phyloP scores from a whole-genome alignment of 1,140 invertebrate species.

The Ectropis grisescens region DNA sequence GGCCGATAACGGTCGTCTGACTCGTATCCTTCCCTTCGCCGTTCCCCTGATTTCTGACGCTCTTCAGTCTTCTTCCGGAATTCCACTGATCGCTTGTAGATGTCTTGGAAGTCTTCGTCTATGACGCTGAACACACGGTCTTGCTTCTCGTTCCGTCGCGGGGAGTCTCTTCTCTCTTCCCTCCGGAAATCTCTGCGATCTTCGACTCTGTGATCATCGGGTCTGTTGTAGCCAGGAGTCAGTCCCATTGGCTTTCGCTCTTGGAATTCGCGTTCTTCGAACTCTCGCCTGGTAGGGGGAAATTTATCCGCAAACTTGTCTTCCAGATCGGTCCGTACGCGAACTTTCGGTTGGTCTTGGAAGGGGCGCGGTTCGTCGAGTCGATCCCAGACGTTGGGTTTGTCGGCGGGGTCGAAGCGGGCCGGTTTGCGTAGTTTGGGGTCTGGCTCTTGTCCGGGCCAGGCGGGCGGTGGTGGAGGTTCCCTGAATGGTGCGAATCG shows the following conservation, averaged over 20 bases:
- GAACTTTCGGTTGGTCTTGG: conserved; percentile 8
- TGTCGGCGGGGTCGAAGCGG: background rate
- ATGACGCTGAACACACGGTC: conserved; percentile 18
- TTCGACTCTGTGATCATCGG: background rate
- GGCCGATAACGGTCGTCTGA: conserved; percentile 1
- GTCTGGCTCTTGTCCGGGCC: conserved; percentile 29
- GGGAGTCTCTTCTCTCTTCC: conserved; percentile 17
- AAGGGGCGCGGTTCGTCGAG: background rate
- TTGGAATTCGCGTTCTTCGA: conserved; percentile 5
- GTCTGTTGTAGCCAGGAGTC: conserved; percentile 7
- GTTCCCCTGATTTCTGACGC: conserved; percentile 19
- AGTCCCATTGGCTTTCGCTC: too few relatives aligned
- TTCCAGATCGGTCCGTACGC: conserved; percentile 9
- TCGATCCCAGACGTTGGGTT: background rate
- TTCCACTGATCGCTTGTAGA: conserved; percentile 43
- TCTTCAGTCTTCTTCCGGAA: conserved; percentile 42
- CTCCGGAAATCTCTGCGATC: conserved; percentile 1
- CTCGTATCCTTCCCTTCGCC: too few relatives aligned
- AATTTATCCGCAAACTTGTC: too few relatives aligned
- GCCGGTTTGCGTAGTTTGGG: conserved; percentile 5
- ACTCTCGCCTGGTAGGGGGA: conserved; percentile 2
- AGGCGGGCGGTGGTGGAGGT: conserved; percentile 40
- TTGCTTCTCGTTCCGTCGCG: conserved; percentile 19
- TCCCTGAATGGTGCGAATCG: conserved; percentile 14
- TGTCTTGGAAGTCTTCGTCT: conserved; percentile 46